Evolutionary conservation across 2,797 vertebrate species (phyloP).

Genomic region (Urosaurus nigricauda): DNA sequence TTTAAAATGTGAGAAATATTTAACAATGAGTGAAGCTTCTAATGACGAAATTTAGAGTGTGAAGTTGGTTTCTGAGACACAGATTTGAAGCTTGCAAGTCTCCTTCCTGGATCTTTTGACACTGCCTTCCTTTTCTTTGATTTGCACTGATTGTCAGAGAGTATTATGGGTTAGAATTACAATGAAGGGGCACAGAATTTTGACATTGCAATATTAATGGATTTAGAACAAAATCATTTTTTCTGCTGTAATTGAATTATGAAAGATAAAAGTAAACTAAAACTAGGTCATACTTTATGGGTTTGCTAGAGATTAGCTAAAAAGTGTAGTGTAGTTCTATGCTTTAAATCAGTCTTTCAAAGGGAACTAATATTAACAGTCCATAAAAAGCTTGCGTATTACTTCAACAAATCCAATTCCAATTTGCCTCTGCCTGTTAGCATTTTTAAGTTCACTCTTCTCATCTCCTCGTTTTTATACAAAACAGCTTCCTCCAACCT

Average conservation of each 20-base stretch:
- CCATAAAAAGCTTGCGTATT: neutral
- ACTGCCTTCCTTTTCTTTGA: conserved; percentile 4
- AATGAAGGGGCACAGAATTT: conserved; percentile 4
- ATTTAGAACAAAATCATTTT: neutral
- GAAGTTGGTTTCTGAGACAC: neutral
- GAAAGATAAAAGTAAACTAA: neutral
- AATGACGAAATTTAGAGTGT: neutral
- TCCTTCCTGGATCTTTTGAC: neutral
- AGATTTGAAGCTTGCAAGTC: neutral
- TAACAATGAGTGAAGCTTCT: neutral
- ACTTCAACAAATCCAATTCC: neutral
- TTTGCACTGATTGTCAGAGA: neutral
- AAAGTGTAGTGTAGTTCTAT: neutral
- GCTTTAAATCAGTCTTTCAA: neutral
- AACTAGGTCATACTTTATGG: neutral
- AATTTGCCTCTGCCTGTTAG: neutral
- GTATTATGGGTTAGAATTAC: neutral
- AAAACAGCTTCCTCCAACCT: too few species aligned
- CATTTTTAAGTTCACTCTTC: neutral
- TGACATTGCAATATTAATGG: neutral
- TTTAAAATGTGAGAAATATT: neutral
- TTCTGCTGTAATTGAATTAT: neutral
- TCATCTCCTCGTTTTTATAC: too few species aligned
- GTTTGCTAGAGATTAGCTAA: neutral
- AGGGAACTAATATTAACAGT: neutral